Evolutionary conservation across 92 coral and sea anemone species (phyloP).

Genomic region (Palythoa grandis): DNA sequence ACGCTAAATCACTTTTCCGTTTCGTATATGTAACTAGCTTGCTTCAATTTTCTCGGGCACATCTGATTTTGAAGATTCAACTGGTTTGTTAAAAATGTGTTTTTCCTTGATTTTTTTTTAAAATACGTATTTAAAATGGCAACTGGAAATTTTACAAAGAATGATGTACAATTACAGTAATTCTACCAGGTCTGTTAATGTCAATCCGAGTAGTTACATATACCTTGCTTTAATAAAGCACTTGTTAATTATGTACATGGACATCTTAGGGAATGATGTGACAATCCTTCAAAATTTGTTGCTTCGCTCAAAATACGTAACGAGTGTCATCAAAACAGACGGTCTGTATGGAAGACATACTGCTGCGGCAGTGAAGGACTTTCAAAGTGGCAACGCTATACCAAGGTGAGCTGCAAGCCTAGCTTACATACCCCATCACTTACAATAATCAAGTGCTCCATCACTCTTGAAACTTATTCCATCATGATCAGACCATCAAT

Average conservation of each 20-base stretch:
- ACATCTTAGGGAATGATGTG: slow-evolving; percentile 80
- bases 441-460: background rate
- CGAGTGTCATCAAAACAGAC: slow-evolving; percentile 43
- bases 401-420: slow-evolving; percentile 51
- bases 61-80: no score
- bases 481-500: background rate
- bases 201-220: no score
- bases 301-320: slow-evolving; percentile 67
- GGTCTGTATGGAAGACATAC: slow-evolving; percentile 80
- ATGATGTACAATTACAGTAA: no score
- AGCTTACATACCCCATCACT: background rate
- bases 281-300: slow-evolving; percentile 88
- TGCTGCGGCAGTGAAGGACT: slow-evolving; percentile 68
- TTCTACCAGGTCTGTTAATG: no score
- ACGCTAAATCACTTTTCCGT: no score
- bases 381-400: slow-evolving; percentile 66
- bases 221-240: no score
- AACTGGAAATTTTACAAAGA: no score
- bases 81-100: no score
- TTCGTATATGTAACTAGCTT: no score
- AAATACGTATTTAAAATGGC: no score
- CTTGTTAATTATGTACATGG: background rate
- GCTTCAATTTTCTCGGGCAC: no score
- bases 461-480: background rate
- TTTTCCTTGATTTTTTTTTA: no score